Percentiles rank a stretch among this genome's conserved stretches.
Evolutionary conservation across 2,888 invertebrate genomes (phyloP).

Genomic region (Lochmaea capreae): DNA sequence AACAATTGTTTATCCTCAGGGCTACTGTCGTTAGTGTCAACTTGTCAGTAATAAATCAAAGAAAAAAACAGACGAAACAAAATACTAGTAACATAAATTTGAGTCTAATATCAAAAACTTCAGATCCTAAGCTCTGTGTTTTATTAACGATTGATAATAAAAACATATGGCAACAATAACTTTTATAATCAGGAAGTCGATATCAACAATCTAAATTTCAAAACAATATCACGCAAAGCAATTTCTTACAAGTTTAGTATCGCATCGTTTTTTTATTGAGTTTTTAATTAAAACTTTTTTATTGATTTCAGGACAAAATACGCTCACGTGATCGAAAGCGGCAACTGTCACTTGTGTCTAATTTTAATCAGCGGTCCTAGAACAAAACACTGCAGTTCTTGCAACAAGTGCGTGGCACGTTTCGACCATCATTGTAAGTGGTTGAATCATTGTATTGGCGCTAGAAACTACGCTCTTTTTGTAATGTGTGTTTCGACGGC

Average conservation of each 20-base stretch:
- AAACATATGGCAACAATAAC: not conserved
- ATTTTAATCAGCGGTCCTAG: slow-evolving; percentile 76
- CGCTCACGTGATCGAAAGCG: slow-evolving; percentile 95
- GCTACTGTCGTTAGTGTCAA: too few species aligned
- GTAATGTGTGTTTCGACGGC: slow-evolving; percentile 84
- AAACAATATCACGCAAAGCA: not conserved
- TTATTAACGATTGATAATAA: not conserved
- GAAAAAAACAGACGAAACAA: too few species aligned
- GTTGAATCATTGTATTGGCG: slow-evolving; percentile 97
- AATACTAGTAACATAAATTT: too few species aligned
- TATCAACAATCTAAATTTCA: not conserved
- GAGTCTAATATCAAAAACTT: too few species aligned
- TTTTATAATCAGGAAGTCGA: not conserved
- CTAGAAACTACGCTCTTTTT: slow-evolving; percentile 88
- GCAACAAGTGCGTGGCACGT: slow-evolving; percentile 95
- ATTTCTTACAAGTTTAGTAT: not conserved
- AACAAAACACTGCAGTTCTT: slow-evolving; percentile 95
- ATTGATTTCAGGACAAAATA: slow-evolving; percentile 73
- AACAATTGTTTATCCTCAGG: too few species aligned
- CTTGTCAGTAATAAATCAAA: too few species aligned
- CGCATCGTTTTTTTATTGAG: not conserved
- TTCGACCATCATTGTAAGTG: slow-evolving; percentile 99
- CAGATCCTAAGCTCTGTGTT: too few species aligned
- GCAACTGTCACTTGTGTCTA: slow-evolving; percentile 93
- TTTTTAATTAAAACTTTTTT: not conserved